Conservation (phyloP, 1,140 invertebrate species). For the Helicorthomorpha holstii region DNA sequence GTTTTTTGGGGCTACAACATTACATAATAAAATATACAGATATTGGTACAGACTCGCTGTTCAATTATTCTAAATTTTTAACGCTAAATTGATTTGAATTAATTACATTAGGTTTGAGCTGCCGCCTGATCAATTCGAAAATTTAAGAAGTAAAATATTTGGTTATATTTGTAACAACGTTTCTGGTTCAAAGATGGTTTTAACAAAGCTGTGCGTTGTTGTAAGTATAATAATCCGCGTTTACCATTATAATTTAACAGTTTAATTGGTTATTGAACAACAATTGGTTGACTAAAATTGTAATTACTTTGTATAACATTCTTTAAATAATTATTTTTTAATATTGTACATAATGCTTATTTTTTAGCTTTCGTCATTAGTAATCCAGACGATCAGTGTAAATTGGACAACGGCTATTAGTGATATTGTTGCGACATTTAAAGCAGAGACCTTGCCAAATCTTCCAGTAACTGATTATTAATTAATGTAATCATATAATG, state of each 20-base stretch:
- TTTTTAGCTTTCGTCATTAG: conserved; percentile 39
- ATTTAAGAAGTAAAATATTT: conserved; percentile 53
- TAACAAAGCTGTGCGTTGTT: conserved; percentile 68
- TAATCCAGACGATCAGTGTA: conserved; percentile 41
- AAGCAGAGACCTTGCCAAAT: conserved; percentile 37
- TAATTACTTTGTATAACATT: background rate
- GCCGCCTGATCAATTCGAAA: conserved; percentile 51
- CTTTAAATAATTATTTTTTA: too few species aligned
- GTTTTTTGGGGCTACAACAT: conserved; percentile 76
- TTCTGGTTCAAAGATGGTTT: conserved; percentile 60
- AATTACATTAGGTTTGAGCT: conserved; percentile 44
- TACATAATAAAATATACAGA: conserved; percentile 70
- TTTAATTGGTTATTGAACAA: conserved; percentile 3
- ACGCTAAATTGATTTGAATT: background rate
- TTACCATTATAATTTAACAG: too few species aligned
- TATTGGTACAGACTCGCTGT: conserved; percentile 37
- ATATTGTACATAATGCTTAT: too few species aligned
- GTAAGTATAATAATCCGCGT: conserved; percentile 45
- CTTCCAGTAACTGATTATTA: conserved; percentile 21
- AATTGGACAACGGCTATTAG: conserved; percentile 44
- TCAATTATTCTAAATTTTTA: background rate
- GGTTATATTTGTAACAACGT: conserved; percentile 50
- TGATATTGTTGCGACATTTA: conserved; percentile 43
- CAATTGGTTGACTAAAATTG: background rate
- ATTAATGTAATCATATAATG: background rate